Conservation (phyloP, 2,797 vertebrate genomes). For the Esox lucius region DNA sequence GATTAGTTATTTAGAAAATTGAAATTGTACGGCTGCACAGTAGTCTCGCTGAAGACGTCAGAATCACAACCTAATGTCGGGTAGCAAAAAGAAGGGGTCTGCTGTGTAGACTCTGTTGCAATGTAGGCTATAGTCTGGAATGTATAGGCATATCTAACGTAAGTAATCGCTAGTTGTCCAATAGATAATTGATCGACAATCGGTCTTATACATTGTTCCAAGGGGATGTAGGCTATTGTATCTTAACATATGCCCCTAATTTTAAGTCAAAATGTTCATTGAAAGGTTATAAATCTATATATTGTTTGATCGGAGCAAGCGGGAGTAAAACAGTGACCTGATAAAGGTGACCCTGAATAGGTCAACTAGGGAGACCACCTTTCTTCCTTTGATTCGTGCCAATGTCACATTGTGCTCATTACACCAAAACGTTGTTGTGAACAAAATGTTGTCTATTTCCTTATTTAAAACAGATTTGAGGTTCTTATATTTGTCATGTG, state of each 20-base stretch:
- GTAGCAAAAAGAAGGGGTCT: background rate
- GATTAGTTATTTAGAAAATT: background rate
- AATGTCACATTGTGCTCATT: background rate
- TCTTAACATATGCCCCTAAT: background rate
- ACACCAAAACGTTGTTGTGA: background rate
- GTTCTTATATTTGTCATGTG: no score
- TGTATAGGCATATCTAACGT: no score
- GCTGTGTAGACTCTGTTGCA: background rate
- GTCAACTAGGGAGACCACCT: background rate
- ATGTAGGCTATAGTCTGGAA: no score
- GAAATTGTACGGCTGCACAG: background rate
- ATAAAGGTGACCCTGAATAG: constrained; percentile 33
- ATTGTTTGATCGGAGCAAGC: background rate
- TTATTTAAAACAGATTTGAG: no score
- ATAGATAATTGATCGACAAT: no score
- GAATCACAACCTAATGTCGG: background rate
- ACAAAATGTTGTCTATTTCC: no score
- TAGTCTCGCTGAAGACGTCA: background rate
- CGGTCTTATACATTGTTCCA: background rate
- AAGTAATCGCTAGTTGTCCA: background rate
- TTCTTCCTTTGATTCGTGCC: constrained; percentile 4
- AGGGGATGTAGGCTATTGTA: background rate
- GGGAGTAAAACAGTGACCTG: constrained; percentile 19
- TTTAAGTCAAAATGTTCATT: background rate
- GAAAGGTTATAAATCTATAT: background rate